phyloP scores from a whole-genome alignment of 2,113 vertebrate genomes.

The Trichomycterus rosablanca region DNA sequence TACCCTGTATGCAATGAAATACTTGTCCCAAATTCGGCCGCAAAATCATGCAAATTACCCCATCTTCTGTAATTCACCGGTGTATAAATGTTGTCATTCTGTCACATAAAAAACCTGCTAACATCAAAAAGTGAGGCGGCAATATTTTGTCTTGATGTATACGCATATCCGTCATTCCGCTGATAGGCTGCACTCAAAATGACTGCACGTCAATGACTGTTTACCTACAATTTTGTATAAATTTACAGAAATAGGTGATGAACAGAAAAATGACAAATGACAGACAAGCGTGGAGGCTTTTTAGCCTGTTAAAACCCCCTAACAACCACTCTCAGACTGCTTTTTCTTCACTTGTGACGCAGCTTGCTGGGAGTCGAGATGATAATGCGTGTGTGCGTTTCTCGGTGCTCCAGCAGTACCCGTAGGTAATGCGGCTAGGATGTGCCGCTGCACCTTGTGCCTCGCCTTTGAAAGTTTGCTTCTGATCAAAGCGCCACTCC shows the following conservation, averaged over 20 bases:
- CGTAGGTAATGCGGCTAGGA: conserved; percentile 58
- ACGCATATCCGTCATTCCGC: conserved; percentile 36
- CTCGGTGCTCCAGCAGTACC: conserved; percentile 29
- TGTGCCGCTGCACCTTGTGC: conserved; percentile 46
- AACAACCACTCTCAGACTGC: background rate
- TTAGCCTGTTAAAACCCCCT: background rate
- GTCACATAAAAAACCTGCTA: conserved; percentile 43
- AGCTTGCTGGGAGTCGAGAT: background rate
- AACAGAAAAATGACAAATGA: conserved; percentile 13
- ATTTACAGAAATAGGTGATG: conserved; percentile 28
- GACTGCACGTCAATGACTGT: conserved; percentile 21
- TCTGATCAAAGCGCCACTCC: conserved; percentile 61
- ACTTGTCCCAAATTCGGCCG: background rate
- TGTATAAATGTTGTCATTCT: conserved; percentile 40
- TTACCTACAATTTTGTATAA: conserved; percentile 33
- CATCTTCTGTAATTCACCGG: conserved; percentile 28
- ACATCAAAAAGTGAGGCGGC: conserved; percentile 34
- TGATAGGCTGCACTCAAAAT: conserved; percentile 30
- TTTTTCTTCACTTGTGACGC: background rate
- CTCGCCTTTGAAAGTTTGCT: conserved; percentile 56
- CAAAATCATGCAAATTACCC: conserved; percentile 29
- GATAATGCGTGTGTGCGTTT: background rate
- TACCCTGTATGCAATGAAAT: conserved; percentile 2
- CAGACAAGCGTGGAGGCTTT: background rate
- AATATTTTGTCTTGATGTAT: conserved; percentile 37